Percentiles rank a stretch among this genome's conserved stretches.
These are phyloP conservation scores for Erebia ligea DNA, from an alignment of 2,888 invertebrate genomes.

Conservation along the genomic window DNA sequence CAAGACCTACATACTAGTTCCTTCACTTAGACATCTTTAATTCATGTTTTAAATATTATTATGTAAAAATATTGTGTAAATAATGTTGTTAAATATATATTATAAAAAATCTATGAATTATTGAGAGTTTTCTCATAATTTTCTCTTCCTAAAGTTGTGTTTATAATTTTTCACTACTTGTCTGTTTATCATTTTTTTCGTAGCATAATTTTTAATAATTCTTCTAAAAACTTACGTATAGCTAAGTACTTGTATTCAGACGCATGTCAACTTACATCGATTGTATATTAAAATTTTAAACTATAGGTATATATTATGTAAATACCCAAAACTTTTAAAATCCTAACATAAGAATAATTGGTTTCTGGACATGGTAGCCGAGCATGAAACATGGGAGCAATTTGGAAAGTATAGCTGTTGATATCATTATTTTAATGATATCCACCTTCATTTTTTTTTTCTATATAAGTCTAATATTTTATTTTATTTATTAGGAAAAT, in stretches of 20 bases:
- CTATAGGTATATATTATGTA: background rate
- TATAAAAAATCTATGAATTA: too few relatives aligned
- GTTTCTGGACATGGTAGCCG: background rate
- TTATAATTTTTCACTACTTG: background rate
- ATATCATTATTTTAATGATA: background rate
- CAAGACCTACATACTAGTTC: background rate
- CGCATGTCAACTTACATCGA: background rate
- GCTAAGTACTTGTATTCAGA: background rate
- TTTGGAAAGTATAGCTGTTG: background rate
- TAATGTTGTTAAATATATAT: background rate
- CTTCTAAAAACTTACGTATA: background rate
- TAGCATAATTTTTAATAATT: background rate
- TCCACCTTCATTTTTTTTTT: background rate
- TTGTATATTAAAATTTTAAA: background rate
- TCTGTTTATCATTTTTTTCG: background rate
- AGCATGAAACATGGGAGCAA: background rate
- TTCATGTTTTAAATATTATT: slow-evolving; percentile 5
- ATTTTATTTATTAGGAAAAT: background rate
- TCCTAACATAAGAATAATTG: background rate
- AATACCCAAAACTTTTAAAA: background rate
- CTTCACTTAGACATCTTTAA: background rate
- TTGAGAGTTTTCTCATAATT: background rate
- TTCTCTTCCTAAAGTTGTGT: background rate
- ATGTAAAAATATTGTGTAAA: slow-evolving; percentile 1
- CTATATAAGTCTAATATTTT: background rate